Conservation (phyloP, 92 coral and sea anemone species). For the Muricea muricata region DNA sequence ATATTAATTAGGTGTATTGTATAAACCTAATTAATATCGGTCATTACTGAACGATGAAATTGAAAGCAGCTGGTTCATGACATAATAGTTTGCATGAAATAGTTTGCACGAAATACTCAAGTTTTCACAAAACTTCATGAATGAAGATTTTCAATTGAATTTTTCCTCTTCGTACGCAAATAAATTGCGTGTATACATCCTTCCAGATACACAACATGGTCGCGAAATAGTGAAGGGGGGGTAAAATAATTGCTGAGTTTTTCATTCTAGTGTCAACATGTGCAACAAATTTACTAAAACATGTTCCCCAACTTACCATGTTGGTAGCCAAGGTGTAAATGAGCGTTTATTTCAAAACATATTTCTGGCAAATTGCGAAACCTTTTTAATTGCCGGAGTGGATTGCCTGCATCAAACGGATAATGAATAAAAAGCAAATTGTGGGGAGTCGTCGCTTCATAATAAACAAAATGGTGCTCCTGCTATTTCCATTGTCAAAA, state of each 20-base stretch:
- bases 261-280: background rate
- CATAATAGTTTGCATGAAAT: background rate
- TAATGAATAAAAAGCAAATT: constrained; percentile 13
- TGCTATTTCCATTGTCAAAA: constrained; percentile 16
- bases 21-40: too few relatives aligned
- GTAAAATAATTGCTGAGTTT: too few relatives aligned
- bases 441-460: constrained; percentile 26
- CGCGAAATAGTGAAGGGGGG: too few relatives aligned
- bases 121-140: background rate
- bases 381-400: background rate
- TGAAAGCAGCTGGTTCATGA: too few relatives aligned
- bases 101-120: background rate
- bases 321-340: background rate
- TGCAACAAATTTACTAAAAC: background rate
- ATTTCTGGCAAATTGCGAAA: constrained; percentile 1
- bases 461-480: constrained; percentile 45
- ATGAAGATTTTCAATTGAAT: background rate
- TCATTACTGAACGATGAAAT: too few relatives aligned
- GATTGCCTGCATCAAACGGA: constrained; percentile 1
- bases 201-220: too few relatives aligned
- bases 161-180: too few relatives aligned
- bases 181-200: too few relatives aligned
- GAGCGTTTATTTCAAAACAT: background rate
- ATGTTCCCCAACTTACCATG: background rate
- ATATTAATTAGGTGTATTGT: too few relatives aligned